A percentile compares a stretch with the other conserved stretches of the same genome.
phyloP scores from a whole-genome alignment of 1,140 invertebrate genomes.

The Drosophila biarmipes region DNA sequence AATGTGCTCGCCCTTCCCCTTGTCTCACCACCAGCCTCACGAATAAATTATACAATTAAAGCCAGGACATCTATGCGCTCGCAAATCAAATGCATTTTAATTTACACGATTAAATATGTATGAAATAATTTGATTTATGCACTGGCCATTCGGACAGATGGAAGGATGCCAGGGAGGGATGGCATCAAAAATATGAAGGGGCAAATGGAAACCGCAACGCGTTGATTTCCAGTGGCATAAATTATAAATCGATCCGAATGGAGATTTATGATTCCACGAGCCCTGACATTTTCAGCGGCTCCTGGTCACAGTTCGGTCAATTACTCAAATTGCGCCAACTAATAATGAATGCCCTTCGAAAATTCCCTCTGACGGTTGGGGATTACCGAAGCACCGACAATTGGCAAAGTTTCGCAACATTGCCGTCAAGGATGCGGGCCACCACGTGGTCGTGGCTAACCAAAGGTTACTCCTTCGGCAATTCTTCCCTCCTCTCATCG shows the following conservation, averaged over 20 bases:
- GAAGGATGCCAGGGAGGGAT: slow-evolving; percentile 17
- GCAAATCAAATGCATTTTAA: slow-evolving; percentile 58
- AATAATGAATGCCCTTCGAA: slow-evolving; percentile 43
- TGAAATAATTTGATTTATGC: slow-evolving; percentile 73
- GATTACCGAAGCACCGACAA: slow-evolving; percentile 35
- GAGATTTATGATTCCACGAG: slow-evolving; percentile 52
- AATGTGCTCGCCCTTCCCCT: slow-evolving; percentile 34
- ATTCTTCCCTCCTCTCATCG: not conserved
- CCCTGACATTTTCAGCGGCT: slow-evolving; percentile 56
- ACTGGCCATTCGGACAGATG: slow-evolving; percentile 33
- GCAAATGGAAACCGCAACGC: slow-evolving; percentile 47
- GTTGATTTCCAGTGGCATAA: slow-evolving; percentile 65
- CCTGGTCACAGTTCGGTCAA: slow-evolving; percentile 28
- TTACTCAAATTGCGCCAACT: slow-evolving; percentile 45
- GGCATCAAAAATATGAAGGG: not conserved
- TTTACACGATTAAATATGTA: slow-evolving; percentile 65
- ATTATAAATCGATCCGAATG: slow-evolving; percentile 58
- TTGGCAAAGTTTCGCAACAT: slow-evolving; percentile 42
- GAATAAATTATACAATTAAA: slow-evolving; percentile 49
- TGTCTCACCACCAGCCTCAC: not conserved
- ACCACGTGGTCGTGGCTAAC: slow-evolving; percentile 34
- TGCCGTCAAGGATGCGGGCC: slow-evolving; percentile 16
- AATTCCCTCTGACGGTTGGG: slow-evolving; percentile 11
- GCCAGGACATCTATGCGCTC: slow-evolving; percentile 26
- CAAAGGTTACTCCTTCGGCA: slow-evolving; percentile 34